phyloP scores from a whole-genome alignment of 2,113 vertebrate species.

The Daboia siamensis region DNA sequence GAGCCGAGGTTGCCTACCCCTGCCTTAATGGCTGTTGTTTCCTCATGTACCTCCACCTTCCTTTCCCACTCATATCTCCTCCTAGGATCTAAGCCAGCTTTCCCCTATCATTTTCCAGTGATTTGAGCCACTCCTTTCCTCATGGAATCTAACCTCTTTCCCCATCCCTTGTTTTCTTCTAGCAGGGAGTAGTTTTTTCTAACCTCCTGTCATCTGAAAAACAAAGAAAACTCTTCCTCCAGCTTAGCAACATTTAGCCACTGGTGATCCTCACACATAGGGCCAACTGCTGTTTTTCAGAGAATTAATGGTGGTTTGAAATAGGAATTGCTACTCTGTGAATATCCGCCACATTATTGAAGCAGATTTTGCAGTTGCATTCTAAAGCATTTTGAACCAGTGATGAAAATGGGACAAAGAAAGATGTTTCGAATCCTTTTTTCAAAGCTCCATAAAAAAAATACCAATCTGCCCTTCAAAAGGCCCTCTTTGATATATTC shows the following conservation, averaged over 20 bases:
- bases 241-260: not conserved
- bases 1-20: not conserved
- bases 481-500: not conserved
- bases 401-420: not conserved
- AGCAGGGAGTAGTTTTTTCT: not conserved
- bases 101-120: not conserved
- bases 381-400: not conserved
- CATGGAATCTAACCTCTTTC: not conserved
- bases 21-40: not conserved
- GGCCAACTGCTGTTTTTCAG: not conserved
- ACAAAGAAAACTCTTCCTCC: not conserved
- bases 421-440: not conserved
- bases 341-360: not conserved
- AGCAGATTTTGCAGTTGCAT: not conserved
- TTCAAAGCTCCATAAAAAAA: not conserved
- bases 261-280: not conserved
- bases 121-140: not conserved
- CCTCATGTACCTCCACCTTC: too few species aligned
- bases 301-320: not conserved
- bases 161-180: not conserved
- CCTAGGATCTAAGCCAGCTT: not conserved
- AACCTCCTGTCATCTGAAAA: not conserved
- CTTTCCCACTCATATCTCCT: not conserved
- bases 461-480: not conserved
- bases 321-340: not conserved